A percentile compares a stretch with the other conserved stretches of the same genome.
These are phyloP conservation scores for Clupea harengus DNA, from an alignment of 2,113 vertebrate genomes.

Conservation along the genomic window DNA sequence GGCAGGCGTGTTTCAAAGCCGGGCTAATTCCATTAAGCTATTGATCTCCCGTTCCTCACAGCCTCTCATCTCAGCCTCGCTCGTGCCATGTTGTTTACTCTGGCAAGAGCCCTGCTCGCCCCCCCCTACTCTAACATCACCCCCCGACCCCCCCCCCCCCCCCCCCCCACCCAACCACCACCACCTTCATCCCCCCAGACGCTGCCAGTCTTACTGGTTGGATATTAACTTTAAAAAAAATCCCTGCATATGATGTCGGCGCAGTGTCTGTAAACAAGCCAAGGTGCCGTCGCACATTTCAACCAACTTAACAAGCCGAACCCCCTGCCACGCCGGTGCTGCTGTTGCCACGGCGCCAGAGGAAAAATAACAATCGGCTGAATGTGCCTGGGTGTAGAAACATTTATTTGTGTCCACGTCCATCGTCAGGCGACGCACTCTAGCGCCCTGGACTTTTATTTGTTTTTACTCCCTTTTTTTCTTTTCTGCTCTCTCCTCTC, in stretches of 20 bases:
- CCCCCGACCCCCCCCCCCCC: not conserved
- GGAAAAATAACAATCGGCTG: not conserved
- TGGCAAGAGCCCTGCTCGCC: constrained; percentile 48
- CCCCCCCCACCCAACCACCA: not conserved
- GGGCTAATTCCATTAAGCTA: constrained; percentile 78
- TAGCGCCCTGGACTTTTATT: not conserved
- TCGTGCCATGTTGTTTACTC: constrained; percentile 63
- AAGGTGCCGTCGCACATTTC: constrained; percentile 27
- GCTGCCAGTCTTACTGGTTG: constrained; percentile 32
- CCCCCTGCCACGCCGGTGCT: not conserved
- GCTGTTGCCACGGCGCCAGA: not conserved
- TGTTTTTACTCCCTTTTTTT: not conserved
- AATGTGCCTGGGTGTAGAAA: not conserved
- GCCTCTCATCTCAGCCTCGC: constrained; percentile 55
- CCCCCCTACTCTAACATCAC: constrained; percentile 29
- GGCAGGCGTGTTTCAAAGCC: constrained; percentile 76
- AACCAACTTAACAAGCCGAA: constrained; percentile 34
- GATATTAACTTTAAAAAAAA: constrained; percentile 53
- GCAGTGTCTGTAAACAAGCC: constrained; percentile 54
- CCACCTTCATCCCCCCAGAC: not conserved
- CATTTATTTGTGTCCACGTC: not conserved
- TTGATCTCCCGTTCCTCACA: constrained; percentile 61
- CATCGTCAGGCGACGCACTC: not conserved
- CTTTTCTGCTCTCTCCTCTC: not conserved
- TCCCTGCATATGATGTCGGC: constrained; percentile 43